Base-by-base conservation (phyloP, 92 coral and sea anemone species). In the Epizoanthus scotinus region DNA sequence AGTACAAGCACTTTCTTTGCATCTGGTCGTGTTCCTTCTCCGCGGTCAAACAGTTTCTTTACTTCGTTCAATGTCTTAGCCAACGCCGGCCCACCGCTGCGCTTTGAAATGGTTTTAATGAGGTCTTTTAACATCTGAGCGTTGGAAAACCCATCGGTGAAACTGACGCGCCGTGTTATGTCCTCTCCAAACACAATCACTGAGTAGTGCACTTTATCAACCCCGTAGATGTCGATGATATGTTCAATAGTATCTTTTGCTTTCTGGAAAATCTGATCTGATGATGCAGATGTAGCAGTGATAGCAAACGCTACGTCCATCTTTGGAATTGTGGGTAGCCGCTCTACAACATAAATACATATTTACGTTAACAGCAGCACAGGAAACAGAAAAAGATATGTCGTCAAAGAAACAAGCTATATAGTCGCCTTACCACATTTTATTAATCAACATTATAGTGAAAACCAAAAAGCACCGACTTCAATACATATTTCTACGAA, bases 251-350 rank as follows among this genome's bases (percentile, higher is more conserved):
- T 82, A n/a, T 93, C 88, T 84, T 95, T 90, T 63, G 90, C 83
- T 69, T 92, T 87, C 60, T 69, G 53, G 78, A 90, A 95, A 79
- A 74, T 78, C 24, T 64, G 77, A 29, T 67, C 50, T 5, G 96
- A 82, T 68, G 70, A 77, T 0, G 87, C 26, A 28, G 84, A 91
- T 24, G 97, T 84, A 20, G 95, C 95, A 36, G 89, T 88, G 89
- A 95, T 89, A 2, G 97, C 92, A 84, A 95, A 92, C 6, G 88
- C 94, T 55, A 95, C 86, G 84, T 95, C 98, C 57, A 89, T 86
- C 66, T 81, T 80, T 28, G 84, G 87, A 24, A 77, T 70, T 60
- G 85, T 82, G 19, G 40, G 20, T 34, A 67, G 69, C 50, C 68
- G 81, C 29, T 21, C 81, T 75, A 34, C 34, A 44, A 75, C 14